Percentiles rank a stretch among this genome's conserved stretches.
Evolutionary conservation across 2,888 invertebrate species (phyloP).

Genomic region (Lapara coniferarum): DNA sequence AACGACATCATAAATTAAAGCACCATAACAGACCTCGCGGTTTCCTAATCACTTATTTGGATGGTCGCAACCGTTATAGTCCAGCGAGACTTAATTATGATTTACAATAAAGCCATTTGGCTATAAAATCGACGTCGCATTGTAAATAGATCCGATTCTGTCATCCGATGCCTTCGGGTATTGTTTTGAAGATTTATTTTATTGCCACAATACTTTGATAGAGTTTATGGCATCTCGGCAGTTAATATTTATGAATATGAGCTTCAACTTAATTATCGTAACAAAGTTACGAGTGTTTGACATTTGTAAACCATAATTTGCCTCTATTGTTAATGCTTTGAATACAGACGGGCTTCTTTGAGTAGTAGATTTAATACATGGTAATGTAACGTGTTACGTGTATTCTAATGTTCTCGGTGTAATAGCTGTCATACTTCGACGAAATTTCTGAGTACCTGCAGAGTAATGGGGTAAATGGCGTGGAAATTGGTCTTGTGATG

Average conservation of each 20-base stretch:
- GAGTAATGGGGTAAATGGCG: no score
- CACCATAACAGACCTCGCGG: constrained; percentile 31
- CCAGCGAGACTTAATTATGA: constrained; percentile 41
- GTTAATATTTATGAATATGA: constrained; percentile 46
- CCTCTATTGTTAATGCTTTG: constrained; percentile 17
- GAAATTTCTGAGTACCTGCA: background rate
- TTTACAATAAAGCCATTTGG: constrained; percentile 45
- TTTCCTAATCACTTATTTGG: constrained; percentile 34
- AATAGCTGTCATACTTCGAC: constrained; percentile 29
- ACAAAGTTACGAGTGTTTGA: constrained; percentile 25
- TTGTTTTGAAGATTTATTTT: constrained; percentile 60
- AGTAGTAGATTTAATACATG: constrained; percentile 5
- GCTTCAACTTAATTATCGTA: constrained; percentile 28
- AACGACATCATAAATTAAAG: constrained; percentile 17
- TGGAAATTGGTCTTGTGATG: no score
- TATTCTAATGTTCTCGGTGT: constrained; percentile 26
- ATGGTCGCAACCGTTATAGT: constrained; percentile 44
- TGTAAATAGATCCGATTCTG: constrained; percentile 50
- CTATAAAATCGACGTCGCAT: constrained; percentile 49
- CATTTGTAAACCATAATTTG: constrained; percentile 25
- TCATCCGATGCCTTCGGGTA: constrained; percentile 49
- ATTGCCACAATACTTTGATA: constrained; percentile 46
- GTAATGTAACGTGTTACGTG: constrained; percentile 4
- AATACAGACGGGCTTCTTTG: constrained; percentile 12
- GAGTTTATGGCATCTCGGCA: constrained; percentile 47